Evolutionary conservation across 1,140 invertebrate species (phyloP).

Genomic region (Riptortus pedestris): DNA sequence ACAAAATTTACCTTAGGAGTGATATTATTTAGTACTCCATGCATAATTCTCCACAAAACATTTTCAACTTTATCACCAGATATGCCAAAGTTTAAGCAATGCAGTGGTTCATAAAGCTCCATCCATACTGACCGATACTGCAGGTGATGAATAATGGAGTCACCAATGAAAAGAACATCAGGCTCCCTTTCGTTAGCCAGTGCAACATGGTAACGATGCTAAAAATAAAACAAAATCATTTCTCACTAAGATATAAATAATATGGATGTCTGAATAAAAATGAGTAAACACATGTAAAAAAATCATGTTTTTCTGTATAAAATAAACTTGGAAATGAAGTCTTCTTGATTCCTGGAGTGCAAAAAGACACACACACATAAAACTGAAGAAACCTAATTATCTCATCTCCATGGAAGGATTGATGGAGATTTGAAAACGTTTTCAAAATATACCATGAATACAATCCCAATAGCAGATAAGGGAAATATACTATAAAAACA

Average conservation of each 20-base stretch:
- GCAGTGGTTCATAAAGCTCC: conserved; percentile 50
- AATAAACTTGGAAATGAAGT: neutral
- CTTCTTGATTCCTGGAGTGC: neutral
- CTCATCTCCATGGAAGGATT: neutral
- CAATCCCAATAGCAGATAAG: too few relatives aligned
- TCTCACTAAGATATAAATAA: neutral
- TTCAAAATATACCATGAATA: too few relatives aligned
- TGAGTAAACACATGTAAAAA: neutral
- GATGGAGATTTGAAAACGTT: too few relatives aligned
- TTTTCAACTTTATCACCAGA: conserved; percentile 77
- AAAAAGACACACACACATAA: neutral
- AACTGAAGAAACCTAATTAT: neutral
- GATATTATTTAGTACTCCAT: conserved; percentile 78
- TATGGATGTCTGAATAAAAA: neutral
- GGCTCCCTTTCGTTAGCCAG: conserved; percentile 77
- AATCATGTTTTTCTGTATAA: neutral
- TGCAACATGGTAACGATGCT: conserved; percentile 71
- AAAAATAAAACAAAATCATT: conserved; percentile 35
- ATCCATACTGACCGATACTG: conserved; percentile 73
- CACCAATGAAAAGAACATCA: conserved; percentile 82
- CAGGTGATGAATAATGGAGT: conserved; percentile 69
- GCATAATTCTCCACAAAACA: conserved; percentile 76
- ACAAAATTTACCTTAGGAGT: conserved; percentile 75
- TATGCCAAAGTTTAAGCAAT: conserved; percentile 84
- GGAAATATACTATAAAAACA: too few relatives aligned